Conservation (phyloP, 2,797 vertebrate species). For the Siniperca undulata region DNA sequence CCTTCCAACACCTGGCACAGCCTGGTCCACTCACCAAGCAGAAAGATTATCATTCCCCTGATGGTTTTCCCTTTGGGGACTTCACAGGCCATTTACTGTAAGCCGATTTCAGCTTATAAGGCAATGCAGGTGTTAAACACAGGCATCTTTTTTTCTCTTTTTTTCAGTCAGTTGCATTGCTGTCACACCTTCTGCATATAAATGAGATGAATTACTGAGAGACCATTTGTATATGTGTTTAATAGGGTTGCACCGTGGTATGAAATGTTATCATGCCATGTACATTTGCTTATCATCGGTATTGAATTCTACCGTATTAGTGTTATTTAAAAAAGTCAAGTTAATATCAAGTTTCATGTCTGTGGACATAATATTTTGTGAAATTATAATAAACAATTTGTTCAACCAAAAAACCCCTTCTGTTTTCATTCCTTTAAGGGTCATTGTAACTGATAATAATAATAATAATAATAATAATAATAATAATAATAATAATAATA, state of each 20-base stretch:
- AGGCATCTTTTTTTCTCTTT: conserved; percentile 2
- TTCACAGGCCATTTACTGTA: conserved; percentile 57
- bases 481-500: too few species aligned
- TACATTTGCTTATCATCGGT: too few species aligned
- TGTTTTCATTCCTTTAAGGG: too few species aligned
- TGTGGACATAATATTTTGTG: too few species aligned
- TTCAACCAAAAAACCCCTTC: too few species aligned
- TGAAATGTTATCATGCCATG: too few species aligned
- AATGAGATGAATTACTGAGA: not conserved
- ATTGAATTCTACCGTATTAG: too few species aligned
- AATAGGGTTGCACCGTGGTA: not conserved
- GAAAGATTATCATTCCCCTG: conserved; percentile 53
- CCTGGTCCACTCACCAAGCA: conserved; percentile 54
- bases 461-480: too few species aligned
- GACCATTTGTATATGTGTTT: not conserved
- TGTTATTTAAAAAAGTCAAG: too few species aligned
- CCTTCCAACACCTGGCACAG: conserved; percentile 68
- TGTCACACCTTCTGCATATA: not conserved
- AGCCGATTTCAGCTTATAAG: conserved; percentile 36
- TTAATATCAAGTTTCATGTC: too few species aligned
- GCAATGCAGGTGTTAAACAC: conserved; percentile 45
- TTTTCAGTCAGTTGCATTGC: conserved; percentile 2
- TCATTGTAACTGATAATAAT: too few species aligned
- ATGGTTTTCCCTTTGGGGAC: conserved; percentile 37
- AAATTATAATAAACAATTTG: too few species aligned